Base-by-base conservation (phyloP, 2,113 vertebrate species). In the Protobothrops mucrosquamatus region DNA sequence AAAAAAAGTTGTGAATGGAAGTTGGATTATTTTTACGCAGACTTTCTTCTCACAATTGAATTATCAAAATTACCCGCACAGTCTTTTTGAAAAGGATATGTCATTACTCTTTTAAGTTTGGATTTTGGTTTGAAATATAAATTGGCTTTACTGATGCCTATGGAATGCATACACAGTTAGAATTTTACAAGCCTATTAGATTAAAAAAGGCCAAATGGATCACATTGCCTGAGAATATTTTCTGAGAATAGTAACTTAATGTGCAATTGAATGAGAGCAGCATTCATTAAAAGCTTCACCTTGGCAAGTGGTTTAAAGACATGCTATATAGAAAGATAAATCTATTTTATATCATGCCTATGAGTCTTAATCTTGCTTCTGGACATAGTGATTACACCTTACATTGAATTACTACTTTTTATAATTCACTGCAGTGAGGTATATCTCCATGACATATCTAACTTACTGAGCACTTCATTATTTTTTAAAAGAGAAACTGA, bases 281-380 rank as follows among this genome's bases (percentile, higher is more conserved):
- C 20, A 61, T 57, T 93, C 5, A 87, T 85, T 91, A 85, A 34
- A 96, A 95, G 61, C 92, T 7, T 59, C 91, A 92, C 39, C 88
- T 93, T 95, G 92, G 86, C 86, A 95, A 95, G 54, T 29, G 91
- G 20, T 96, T 94, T 93, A 93, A 93, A 95, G 93, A 94, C 43
- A 93, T 89, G n/a, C 18, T 94, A n/a, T 91, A 94, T 34, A 1
- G 93, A 93, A 14, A 95, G n/a, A 95, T 96, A 96, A 95, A 97
- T 96, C 90, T 95, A 94, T 94, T 96, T 94, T 93, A 94, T 93
- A 95, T 89, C 92, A 94, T 56, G 34, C 74, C 24, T 92, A 14
- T 88, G 29, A 92, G 85, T 94, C 90, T 91, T 94, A 94, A 96
- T 96, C 93, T 94, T 93, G 89, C 24, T 93, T 92, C 39, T 94